phyloP scores from a whole-genome alignment of 2,888 invertebrate species.

The Pyrochroa serraticornis region DNA sequence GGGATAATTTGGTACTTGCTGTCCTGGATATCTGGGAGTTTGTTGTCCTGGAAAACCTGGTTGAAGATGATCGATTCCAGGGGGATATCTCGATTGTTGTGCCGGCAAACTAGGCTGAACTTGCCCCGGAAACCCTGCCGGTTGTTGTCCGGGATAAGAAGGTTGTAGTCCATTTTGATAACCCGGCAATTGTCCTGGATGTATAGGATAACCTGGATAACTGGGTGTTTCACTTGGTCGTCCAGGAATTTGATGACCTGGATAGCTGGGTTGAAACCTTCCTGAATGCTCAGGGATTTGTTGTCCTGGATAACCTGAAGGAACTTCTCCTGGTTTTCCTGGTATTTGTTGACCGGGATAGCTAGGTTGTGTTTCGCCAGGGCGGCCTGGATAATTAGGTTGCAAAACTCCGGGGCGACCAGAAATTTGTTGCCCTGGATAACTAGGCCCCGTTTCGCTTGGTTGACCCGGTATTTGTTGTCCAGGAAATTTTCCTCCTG shows the following conservation, averaged over 20 bases:
- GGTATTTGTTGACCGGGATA: conserved; percentile 13
- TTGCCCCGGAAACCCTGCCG: background rate
- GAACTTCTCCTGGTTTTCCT: background rate
- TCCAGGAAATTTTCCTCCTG: background rate
- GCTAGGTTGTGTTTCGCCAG: conserved; percentile 10
- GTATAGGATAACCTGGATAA: conserved; percentile 13
- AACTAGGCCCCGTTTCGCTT: background rate
- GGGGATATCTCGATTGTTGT: conserved; percentile 1
- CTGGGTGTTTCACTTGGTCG: conserved; percentile 23
- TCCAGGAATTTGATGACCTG: conserved; percentile 30
- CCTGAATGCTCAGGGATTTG: background rate
- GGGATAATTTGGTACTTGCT: background rate
- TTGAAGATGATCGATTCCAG: background rate
- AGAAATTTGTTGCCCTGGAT: background rate
- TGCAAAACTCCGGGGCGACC: background rate
- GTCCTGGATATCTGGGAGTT: too few relatives aligned
- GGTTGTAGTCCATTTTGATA: too few relatives aligned
- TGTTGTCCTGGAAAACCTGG: conserved; percentile 25
- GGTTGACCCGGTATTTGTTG: background rate
- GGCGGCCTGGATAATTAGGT: background rate
- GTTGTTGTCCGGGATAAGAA: too few relatives aligned
- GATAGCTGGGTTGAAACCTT: conserved; percentile 15
- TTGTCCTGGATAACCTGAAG: conserved; percentile 12
- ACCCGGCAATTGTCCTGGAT: conserved; percentile 3
- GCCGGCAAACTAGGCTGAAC: background rate